Percentiles rank a stretch among this genome's conserved stretches.
phyloP scores from a whole-genome alignment of 1,140 invertebrate species.

The Eulimnadia texana region DNA sequence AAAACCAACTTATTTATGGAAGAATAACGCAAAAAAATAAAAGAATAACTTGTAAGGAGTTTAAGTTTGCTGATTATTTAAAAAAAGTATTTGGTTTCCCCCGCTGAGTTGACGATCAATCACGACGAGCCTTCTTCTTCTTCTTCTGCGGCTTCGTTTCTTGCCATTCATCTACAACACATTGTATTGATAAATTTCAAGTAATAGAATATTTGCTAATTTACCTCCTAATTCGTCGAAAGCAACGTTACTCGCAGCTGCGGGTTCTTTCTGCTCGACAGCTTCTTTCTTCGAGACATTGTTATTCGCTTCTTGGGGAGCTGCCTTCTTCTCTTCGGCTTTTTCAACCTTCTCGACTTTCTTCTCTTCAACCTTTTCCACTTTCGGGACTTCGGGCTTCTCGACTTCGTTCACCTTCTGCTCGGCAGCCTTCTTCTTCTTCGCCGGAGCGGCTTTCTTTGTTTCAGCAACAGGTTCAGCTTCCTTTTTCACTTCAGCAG shows the following conservation, averaged over 20 bases:
- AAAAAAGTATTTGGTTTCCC: not conserved
- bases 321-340: not conserved
- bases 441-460: too few relatives aligned
- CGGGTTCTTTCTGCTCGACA: not conserved
- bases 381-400: too few relatives aligned
- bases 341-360: not conserved
- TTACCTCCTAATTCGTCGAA: slow-evolving; percentile 5
- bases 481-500: too few relatives aligned
- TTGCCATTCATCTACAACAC: not conserved
- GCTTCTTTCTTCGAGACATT: not conserved
- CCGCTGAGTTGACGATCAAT: not conserved
- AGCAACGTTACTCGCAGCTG: not conserved
- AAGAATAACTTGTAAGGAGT: not conserved
- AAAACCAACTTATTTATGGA: too few relatives aligned
- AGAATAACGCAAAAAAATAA: not conserved
- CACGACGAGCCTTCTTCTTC: slow-evolving; percentile 12
- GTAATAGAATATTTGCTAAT: not conserved
- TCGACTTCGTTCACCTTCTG: too few relatives aligned
- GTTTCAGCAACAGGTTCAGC: too few relatives aligned
- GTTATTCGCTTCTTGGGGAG: not conserved
- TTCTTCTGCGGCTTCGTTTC: slow-evolving; percentile 1
- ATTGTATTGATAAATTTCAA: not conserved
- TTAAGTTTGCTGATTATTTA: not conserved
- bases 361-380: too few relatives aligned
- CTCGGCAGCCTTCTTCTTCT: too few relatives aligned